phyloP scores from a whole-genome alignment of 2,888 invertebrate genomes.

The Agrochola lychnidis region DNA sequence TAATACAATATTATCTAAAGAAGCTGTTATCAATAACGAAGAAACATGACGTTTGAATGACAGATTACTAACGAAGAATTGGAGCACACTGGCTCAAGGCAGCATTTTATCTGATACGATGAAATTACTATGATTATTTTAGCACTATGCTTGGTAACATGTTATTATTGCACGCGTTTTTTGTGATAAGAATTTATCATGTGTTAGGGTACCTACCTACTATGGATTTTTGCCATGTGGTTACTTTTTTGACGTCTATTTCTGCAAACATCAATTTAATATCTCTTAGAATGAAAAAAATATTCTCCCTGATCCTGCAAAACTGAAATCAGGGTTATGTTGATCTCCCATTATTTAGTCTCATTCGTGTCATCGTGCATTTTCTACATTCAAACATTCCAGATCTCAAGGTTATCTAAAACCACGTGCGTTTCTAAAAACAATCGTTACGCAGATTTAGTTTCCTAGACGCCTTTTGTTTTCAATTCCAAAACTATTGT shows the following conservation, averaged over 20 bases:
- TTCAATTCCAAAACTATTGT: neutral
- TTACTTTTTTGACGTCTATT: neutral
- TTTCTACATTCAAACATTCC: neutral
- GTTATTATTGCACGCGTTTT: conserved; percentile 26
- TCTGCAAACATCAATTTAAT: neutral
- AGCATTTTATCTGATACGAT: conserved; percentile 52
- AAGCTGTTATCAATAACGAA: conserved; percentile 25
- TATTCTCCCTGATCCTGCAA: neutral
- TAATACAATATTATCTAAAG: conserved; percentile 43
- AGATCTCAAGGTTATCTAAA: conserved; percentile 2
- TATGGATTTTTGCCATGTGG: conserved; percentile 32
- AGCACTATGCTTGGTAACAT: conserved; percentile 12
- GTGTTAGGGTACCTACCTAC: neutral
- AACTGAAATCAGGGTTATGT: neutral
- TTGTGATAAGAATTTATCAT: conserved; percentile 46
- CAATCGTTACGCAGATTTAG: neutral
- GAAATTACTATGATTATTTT: conserved; percentile 48
- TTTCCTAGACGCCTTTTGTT: neutral
- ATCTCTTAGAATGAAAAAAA: neutral
- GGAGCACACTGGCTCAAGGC: conserved; percentile 59
- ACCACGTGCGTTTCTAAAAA: conserved; percentile 8
- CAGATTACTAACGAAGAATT: conserved; percentile 47
- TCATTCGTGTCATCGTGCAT: neutral
- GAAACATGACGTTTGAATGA: conserved; percentile 45
- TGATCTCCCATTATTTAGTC: neutral